Conservation (phyloP, 1,140 invertebrate genomes). For the Micrasema longulum region DNA sequence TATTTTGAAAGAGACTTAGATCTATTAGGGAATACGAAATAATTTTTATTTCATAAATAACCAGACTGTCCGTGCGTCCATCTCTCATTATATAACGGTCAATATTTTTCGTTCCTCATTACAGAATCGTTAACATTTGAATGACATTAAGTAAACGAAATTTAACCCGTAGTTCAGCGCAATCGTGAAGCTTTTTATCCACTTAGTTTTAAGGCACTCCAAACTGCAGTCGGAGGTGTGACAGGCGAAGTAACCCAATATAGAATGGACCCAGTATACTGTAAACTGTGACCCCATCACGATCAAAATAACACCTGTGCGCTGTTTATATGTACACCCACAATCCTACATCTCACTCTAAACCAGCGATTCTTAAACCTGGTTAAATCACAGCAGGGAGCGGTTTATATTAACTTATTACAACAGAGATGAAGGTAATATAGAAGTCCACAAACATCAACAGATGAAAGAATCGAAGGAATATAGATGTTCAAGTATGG, state of each 20-base stretch:
- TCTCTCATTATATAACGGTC: too few relatives aligned
- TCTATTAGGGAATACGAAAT: too few relatives aligned
- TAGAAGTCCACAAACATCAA: too few relatives aligned
- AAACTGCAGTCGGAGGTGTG: not conserved
- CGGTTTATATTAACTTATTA: too few relatives aligned
- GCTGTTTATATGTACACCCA: not conserved
- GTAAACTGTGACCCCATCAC: conserved; percentile 48
- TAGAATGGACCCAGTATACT: not conserved
- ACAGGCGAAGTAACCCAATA: not conserved
- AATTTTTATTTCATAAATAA: too few relatives aligned
- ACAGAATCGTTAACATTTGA: conserved; percentile 31
- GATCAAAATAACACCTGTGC: conserved; percentile 47
- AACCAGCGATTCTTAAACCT: too few relatives aligned
- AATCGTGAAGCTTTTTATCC: not conserved
- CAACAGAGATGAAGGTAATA: too few relatives aligned
- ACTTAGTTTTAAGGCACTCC: not conserved
- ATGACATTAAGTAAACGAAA: conserved; percentile 33
- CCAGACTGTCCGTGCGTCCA: not conserved
- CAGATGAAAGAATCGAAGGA: too few relatives aligned
- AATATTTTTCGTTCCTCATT: conserved; percentile 1
- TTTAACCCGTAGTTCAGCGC: conserved; percentile 33
- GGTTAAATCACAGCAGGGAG: too few relatives aligned
- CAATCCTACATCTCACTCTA: too few relatives aligned
- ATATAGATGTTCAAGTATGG: too few relatives aligned
- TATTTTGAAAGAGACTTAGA: too few relatives aligned